These are phyloP conservation scores for Cheumatopsyche charites DNA, from an alignment of 1,140 invertebrate species.

Conservation along the genomic window DNA sequence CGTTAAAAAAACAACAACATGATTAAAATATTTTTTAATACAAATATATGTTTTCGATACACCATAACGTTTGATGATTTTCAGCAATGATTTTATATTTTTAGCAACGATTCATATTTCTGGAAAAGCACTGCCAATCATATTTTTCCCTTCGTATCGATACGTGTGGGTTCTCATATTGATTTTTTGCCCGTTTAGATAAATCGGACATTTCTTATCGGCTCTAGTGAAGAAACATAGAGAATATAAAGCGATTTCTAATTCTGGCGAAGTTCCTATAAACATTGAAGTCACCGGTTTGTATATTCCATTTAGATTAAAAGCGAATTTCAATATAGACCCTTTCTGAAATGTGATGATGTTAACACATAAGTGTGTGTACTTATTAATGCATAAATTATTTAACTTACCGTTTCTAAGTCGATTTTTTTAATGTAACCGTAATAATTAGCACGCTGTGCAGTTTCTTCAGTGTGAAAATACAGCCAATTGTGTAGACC, in stretches of 20 bases:
- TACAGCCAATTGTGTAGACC: constrained; percentile 93
- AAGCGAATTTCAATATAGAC: constrained; percentile 76
- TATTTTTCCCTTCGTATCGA: constrained; percentile 73
- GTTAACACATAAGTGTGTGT: background rate
- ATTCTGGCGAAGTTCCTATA: constrained; percentile 89
- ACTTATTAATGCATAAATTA: background rate
- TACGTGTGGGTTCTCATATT: constrained; percentile 76
- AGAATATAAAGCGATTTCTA: constrained; percentile 92
- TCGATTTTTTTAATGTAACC: constrained; percentile 77
- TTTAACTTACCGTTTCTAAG: constrained; percentile 71
- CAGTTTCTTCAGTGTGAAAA: constrained; percentile 76
- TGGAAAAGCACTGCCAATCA: constrained; percentile 81
- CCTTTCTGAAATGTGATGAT: constrained; percentile 70
- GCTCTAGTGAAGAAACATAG: constrained; percentile 79
- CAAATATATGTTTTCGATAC: too few relatives aligned
- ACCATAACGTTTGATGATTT: too few relatives aligned
- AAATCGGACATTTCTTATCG: constrained; percentile 73
- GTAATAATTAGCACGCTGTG: constrained; percentile 72
- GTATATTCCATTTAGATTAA: constrained; percentile 72
- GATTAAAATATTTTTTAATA: too few relatives aligned
- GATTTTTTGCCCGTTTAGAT: constrained; percentile 71
- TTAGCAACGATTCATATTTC: constrained; percentile 62
- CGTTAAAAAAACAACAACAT: too few relatives aligned
- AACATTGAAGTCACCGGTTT: constrained; percentile 85
- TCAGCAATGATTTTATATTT: too few relatives aligned